Evolutionary conservation across 2,888 invertebrate species (phyloP).

Genomic region (Coelopa pilipes): DNA sequence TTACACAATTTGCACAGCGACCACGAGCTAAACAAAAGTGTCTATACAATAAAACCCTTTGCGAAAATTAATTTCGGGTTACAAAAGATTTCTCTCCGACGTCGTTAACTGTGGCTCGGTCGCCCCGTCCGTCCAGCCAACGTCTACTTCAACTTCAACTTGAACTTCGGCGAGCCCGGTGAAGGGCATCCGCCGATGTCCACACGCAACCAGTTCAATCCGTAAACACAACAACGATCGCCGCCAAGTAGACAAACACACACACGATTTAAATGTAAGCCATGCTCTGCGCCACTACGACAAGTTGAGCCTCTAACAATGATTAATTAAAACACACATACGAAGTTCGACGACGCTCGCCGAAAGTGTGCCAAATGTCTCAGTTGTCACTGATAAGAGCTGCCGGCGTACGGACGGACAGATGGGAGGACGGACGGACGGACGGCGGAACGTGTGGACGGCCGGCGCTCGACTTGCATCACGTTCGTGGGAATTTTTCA

Average conservation of each 20-base stretch:
- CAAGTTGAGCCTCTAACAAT: constrained; percentile 7
- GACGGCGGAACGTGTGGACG: not conserved
- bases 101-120: too few species aligned
- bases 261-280: too few species aligned
- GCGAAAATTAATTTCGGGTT: too few species aligned
- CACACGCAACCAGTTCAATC: not conserved
- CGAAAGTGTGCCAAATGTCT: constrained; percentile 31
- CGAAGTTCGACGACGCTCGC: not conserved
- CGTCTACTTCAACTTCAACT: constrained; percentile 11
- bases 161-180: constrained; percentile 6
- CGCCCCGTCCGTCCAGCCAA: not conserved
- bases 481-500: too few species aligned
- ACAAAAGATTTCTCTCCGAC: too few species aligned
- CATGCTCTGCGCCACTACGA: too few species aligned
- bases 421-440: not conserved
- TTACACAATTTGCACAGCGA: too few species aligned
- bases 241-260: too few species aligned
- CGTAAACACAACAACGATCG: too few species aligned
- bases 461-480: too few species aligned
- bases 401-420: not conserved
- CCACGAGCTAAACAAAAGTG: too few species aligned
- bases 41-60: too few species aligned
- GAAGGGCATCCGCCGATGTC: not conserved
- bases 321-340: constrained; percentile 18
- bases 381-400: constrained; percentile 28